A percentile compares a stretch with the other conserved stretches of the same genome.
phyloP scores from a whole-genome alignment of 2,888 invertebrate genomes.

The Oscheius myriophilus region DNA sequence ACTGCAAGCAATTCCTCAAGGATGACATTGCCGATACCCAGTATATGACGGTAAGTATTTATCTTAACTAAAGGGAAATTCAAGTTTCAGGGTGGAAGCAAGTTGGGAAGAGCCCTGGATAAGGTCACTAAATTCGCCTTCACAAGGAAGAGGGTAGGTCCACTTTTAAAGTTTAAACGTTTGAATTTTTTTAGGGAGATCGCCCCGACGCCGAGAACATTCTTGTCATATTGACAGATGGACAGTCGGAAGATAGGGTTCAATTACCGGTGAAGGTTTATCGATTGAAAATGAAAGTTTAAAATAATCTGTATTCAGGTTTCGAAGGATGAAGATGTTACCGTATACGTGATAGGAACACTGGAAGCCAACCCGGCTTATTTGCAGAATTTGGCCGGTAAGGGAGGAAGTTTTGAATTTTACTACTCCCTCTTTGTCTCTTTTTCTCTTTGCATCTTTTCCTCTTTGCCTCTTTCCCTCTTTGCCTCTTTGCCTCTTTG shows the following conservation, averaged over 20 bases:
- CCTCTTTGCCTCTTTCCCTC: not conserved
- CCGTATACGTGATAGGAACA: slow-evolving; percentile 59
- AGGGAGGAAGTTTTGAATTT: too few species aligned
- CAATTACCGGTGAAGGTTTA: slow-evolving; percentile 44
- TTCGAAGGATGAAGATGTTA: slow-evolving; percentile 52
- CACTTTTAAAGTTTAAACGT: not conserved
- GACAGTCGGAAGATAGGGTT: slow-evolving; percentile 48
- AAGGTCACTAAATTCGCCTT: slow-evolving; percentile 63
- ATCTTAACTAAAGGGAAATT: not conserved
- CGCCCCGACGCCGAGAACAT: slow-evolving; percentile 61
- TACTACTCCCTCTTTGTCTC: not conserved
- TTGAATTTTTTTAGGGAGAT: slow-evolving; percentile 56
- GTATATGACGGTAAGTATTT: slow-evolving; percentile 50
- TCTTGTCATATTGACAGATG: slow-evolving; percentile 62
- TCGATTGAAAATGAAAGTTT: not conserved
- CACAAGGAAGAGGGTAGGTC: slow-evolving; percentile 59
- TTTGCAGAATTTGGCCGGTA: slow-evolving; percentile 50
- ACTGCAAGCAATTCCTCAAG: slow-evolving; percentile 57
- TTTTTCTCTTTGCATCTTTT: not conserved
- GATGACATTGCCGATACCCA: slow-evolving; percentile 63
- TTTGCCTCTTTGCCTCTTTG: not conserved
- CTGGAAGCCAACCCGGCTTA: slow-evolving; percentile 55
- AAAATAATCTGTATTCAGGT: slow-evolving; percentile 31
- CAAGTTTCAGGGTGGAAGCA: slow-evolving; percentile 49
- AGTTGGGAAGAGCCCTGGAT: slow-evolving; percentile 60